Conservation (phyloP, 2,797 vertebrate species). For the Spheniscus humboldti region DNA sequence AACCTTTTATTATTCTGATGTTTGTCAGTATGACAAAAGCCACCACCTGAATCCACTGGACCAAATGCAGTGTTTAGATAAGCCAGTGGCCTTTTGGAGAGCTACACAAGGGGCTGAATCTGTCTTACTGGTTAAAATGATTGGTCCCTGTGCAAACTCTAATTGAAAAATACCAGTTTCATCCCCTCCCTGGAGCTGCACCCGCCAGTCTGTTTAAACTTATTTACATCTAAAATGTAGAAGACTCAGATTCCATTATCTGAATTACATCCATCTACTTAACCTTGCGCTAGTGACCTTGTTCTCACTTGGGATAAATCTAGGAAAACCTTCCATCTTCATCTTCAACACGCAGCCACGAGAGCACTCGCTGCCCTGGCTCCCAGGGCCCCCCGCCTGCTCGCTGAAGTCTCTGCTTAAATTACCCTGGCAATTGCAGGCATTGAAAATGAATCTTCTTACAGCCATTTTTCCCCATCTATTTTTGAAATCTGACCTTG, state of each 20-base stretch:
- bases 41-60: neutral
- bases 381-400: neutral
- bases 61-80: neutral
- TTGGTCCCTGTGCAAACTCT: neutral
- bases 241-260: slow-evolving; percentile 1
- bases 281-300: neutral
- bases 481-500: slow-evolving; percentile 9
- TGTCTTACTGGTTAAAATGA: neutral
- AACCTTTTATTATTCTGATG: neutral
- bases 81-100: neutral
- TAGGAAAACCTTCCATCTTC: neutral
- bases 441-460: neutral
- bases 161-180: neutral
- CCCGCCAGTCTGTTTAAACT: neutral
- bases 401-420: neutral
- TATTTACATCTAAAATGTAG: neutral
- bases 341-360: neutral
- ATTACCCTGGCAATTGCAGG: neutral
- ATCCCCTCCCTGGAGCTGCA: neutral
- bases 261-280: slow-evolving; percentile 34
- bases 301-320: neutral
- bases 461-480: neutral
- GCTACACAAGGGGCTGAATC: neutral
- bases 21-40: neutral
- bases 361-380: neutral